phyloP scores from a whole-genome alignment of 2,888 invertebrate genomes.

The Sarcophaga rosellei region DNA sequence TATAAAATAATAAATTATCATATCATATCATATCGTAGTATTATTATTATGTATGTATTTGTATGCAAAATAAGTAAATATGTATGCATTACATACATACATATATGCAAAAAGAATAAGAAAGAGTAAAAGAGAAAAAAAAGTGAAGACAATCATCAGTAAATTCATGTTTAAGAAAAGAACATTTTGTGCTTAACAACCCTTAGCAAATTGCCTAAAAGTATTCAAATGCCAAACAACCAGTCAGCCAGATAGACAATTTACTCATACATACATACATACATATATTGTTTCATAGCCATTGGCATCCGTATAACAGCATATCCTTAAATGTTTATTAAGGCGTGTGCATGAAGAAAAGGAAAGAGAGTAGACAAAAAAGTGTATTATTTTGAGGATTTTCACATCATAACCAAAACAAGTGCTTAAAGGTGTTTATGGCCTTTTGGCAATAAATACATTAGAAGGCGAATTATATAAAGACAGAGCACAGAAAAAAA shows the following conservation, averaged over 20 bases:
- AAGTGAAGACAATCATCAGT: not conserved
- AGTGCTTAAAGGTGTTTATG: constrained; percentile 55
- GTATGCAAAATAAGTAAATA: not conserved
- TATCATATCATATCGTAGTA: constrained; percentile 6
- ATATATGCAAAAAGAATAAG: too few species aligned
- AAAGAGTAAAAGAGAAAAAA: not conserved
- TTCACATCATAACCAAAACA: constrained; percentile 46
- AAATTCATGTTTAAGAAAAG: constrained; percentile 6
- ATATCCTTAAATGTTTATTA: constrained; percentile 10
- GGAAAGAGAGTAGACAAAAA: not conserved
- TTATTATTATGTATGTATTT: not conserved
- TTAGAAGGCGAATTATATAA: not conserved
- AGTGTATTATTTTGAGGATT: constrained; percentile 25
- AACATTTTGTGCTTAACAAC: constrained; percentile 52
- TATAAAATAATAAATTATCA: constrained; percentile 38
- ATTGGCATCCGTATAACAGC: not conserved
- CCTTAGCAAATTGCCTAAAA: constrained; percentile 48
- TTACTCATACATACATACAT: too few species aligned
- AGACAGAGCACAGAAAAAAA: not conserved
- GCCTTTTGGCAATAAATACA: constrained; percentile 33
- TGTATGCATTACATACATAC: too few species aligned
- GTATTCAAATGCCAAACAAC: not conserved
- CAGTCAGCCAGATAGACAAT: too few species aligned
- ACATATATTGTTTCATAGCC: too few species aligned
- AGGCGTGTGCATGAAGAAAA: not conserved